Evolutionary conservation across 2,113 vertebrate species (phyloP).

Genomic region (Alethe castanea): DNA sequence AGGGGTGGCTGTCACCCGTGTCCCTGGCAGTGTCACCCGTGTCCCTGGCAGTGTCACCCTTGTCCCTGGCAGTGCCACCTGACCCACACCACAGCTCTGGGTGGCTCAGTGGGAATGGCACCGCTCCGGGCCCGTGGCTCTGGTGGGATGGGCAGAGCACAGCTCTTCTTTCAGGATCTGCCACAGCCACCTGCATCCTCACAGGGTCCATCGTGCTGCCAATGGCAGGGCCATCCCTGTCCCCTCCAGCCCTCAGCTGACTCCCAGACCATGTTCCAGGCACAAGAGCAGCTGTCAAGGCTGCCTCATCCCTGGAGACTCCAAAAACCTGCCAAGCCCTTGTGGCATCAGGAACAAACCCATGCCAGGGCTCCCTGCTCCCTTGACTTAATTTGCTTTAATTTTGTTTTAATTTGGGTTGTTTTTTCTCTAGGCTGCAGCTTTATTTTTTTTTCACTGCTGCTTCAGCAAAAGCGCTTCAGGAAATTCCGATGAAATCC

Average conservation of each 20-base stretch:
- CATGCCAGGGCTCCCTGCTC: not conserved
- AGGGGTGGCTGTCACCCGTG: not conserved
- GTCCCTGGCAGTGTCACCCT: not conserved
- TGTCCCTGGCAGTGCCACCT: not conserved
- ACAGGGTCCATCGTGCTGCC: fast-evolving
- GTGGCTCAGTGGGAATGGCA: not conserved
- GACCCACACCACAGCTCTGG: fast-evolving
- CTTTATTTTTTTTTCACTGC: not conserved
- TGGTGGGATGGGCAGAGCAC: not conserved
- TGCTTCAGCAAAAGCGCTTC: slow-evolving; percentile 35
- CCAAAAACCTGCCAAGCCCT: not conserved
- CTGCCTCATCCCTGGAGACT: not conserved
- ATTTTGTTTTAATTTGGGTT: not conserved
- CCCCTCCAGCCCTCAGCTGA: not conserved
- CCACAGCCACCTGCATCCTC: not conserved
- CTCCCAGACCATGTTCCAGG: not conserved
- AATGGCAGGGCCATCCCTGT: not conserved
- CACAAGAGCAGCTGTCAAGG: not conserved
- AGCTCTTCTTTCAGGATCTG: not conserved
- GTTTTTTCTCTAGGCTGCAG: not conserved
- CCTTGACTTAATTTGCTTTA: not conserved
- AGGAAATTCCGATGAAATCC: slow-evolving; percentile 55
- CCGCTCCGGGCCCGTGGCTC: fast-evolving
- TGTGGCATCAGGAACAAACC: not conserved
- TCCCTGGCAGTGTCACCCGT: not conserved